phyloP scores from a whole-genome alignment of 2,797 vertebrate species.

The Sylvia borin region DNA sequence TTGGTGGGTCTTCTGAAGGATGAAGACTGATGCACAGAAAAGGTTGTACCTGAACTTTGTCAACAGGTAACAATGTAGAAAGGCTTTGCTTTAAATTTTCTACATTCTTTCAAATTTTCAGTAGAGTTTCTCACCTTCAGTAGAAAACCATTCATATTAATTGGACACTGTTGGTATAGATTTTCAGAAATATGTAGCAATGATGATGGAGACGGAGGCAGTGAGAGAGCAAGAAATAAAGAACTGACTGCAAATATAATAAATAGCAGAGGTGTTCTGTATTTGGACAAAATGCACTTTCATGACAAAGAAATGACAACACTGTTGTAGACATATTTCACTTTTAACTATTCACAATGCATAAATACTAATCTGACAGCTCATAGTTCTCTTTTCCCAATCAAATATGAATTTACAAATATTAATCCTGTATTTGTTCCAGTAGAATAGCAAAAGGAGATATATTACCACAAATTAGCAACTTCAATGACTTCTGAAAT shows the following conservation, averaged over 20 bases:
- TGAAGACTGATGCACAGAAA: not conserved
- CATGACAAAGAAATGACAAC: not conserved
- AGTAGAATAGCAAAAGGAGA: not conserved
- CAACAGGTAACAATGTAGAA: not conserved
- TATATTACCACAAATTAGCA: not conserved
- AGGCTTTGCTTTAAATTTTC: not conserved
- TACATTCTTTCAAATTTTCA: not conserved
- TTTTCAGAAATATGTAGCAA: not conserved
- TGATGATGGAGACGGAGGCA: not conserved
- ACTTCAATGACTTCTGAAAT: constrained; percentile 15
- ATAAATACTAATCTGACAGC: not conserved
- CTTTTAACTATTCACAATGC: not conserved
- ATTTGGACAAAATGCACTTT: not conserved
- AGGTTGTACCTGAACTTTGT: not conserved
- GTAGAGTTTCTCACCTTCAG: fast-evolving
- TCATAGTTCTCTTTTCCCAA: not conserved
- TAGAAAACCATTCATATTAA: not conserved
- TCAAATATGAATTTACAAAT: not conserved
- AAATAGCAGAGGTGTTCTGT: not conserved
- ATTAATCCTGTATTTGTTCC: not conserved
- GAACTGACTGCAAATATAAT: not conserved
- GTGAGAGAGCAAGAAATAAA: not conserved
- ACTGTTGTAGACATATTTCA: not conserved
- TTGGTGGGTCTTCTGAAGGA: not conserved
- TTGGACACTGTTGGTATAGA: not conserved